Percentiles rank a stretch among this genome's conserved stretches.
phyloP scores from a whole-genome alignment of 2,888 invertebrate genomes.

The Rambutsinella grinnellia region DNA sequence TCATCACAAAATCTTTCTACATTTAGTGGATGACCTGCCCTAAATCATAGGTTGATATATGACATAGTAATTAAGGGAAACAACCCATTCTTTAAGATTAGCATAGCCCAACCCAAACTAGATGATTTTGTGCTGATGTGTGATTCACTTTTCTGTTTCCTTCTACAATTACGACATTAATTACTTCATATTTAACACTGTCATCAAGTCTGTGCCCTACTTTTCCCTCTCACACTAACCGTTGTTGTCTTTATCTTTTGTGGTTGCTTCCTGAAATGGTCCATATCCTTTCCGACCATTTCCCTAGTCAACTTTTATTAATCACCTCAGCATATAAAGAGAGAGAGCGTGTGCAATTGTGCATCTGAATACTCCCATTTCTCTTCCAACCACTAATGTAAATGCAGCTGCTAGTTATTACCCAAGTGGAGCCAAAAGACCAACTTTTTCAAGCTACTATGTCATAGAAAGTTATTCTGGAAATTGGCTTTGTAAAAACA shows the following conservation, averaged over 20 bases:
- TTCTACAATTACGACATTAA: conserved; percentile 36
- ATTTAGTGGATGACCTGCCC: conserved; percentile 8
- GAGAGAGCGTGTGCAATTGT: too few species aligned
- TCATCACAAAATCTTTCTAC: neutral
- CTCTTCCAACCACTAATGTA: neutral
- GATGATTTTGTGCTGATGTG: too few species aligned
- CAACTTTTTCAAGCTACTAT: conserved; percentile 6
- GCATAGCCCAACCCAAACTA: too few species aligned
- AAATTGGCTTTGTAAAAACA: too few species aligned
- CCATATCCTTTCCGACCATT: conserved; percentile 30
- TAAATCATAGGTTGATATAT: too few species aligned
- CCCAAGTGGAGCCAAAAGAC: neutral
- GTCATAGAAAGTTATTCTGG: too few species aligned
- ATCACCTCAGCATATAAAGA: conserved; percentile 34
- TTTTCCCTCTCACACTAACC: conserved; percentile 17
- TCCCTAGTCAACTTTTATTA: conserved; percentile 42
- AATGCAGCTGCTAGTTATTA: neutral
- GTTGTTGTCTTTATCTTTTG: conserved; percentile 41
- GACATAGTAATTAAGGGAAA: too few species aligned
- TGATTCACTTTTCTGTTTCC: too few species aligned
- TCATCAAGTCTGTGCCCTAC: conserved; percentile 21
- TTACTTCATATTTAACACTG: conserved; percentile 47
- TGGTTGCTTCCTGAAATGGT: conserved; percentile 38
- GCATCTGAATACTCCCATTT: too few species aligned
- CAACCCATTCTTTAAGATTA: too few species aligned